A percentile compares a stretch with the other conserved stretches of the same genome.
Evolutionary conservation across 2,113 vertebrate genomes (phyloP).

Genomic region (Cairina moschata): DNA sequence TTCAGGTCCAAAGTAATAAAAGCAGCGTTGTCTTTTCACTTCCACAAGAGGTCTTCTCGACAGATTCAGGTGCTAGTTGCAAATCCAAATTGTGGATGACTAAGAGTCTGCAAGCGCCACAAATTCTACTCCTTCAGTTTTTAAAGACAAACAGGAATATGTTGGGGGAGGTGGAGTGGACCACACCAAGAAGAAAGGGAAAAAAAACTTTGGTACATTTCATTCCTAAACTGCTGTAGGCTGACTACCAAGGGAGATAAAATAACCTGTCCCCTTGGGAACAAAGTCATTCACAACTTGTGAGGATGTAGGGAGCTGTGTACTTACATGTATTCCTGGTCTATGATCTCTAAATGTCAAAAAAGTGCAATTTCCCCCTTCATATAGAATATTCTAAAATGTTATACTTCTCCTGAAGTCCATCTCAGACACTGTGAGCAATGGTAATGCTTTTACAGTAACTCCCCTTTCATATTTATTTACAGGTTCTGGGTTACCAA

Average conservation of each 20-base stretch:
- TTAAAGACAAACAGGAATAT: not conserved
- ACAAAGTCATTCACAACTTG: not conserved
- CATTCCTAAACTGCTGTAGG: not conserved
- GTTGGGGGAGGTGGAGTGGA: not conserved
- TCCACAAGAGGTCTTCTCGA: not conserved
- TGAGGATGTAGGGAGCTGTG: not conserved
- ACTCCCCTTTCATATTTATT: not conserved
- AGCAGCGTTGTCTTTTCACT: not conserved
- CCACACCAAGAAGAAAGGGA: not conserved
- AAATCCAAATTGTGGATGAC: not conserved
- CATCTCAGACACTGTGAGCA: not conserved
- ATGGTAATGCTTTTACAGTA: not conserved
- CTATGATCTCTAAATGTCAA: not conserved
- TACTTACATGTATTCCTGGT: not conserved
- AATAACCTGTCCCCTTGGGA: not conserved
- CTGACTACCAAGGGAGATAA: not conserved
- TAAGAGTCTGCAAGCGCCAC: not conserved
- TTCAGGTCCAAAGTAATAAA: not conserved
- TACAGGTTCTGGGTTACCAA: too few relatives aligned
- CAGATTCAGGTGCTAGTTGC: not conserved
- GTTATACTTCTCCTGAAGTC: not conserved
- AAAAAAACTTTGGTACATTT: not conserved
- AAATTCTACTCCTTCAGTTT: not conserved
- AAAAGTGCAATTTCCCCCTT: not conserved
- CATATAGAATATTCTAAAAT: not conserved